A percentile compares a stretch with the other conserved stretches of the same genome.
These are phyloP conservation scores for Anolis apletophallus DNA, from an alignment of 2,797 vertebrate species.

Conservation along the genomic window DNA sequence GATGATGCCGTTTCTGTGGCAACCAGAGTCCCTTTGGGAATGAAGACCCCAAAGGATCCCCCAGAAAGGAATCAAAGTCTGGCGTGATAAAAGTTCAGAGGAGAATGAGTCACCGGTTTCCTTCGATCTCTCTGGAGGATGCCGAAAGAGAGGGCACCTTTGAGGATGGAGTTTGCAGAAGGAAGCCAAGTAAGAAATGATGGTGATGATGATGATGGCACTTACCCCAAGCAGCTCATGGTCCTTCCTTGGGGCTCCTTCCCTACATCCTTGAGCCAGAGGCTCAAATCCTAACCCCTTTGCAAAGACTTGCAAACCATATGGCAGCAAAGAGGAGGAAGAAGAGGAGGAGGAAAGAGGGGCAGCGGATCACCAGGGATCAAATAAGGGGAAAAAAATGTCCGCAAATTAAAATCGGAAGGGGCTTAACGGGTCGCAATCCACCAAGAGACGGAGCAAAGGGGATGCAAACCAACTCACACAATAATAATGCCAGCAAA, in stretches of 20 bases:
- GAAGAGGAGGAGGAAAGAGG: constrained; percentile 20
- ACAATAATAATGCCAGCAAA: background rate
- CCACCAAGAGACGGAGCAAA: constrained; percentile 29
- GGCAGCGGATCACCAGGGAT: constrained; percentile 64
- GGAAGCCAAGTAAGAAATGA: constrained; percentile 12
- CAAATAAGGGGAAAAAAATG: constrained; percentile 53
- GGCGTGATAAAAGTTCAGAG: background rate
- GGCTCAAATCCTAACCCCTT: constrained; percentile 32
- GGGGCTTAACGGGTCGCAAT: constrained; percentile 74
- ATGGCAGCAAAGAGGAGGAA: constrained; percentile 51
- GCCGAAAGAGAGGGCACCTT: constrained; percentile 51
- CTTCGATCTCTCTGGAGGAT: background rate
- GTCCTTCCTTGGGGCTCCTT: constrained; percentile 52
- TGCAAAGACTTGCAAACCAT: constrained; percentile 38
- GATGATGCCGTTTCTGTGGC: background rate
- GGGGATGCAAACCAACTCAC: background rate
- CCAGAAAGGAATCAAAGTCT: constrained; percentile 3
- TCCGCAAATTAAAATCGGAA: constrained; percentile 63
- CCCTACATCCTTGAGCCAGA: constrained; percentile 64
- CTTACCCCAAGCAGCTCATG: constrained; percentile 92
- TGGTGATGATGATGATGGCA: constrained; percentile 45
- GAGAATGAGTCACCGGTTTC: fast-evolving
- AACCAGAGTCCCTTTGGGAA: fast-evolving
- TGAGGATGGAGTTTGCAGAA: constrained; percentile 17
- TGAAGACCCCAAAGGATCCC: background rate